phyloP scores from a whole-genome alignment of 2,888 invertebrate species.

The Kryphioiulus occultus region DNA sequence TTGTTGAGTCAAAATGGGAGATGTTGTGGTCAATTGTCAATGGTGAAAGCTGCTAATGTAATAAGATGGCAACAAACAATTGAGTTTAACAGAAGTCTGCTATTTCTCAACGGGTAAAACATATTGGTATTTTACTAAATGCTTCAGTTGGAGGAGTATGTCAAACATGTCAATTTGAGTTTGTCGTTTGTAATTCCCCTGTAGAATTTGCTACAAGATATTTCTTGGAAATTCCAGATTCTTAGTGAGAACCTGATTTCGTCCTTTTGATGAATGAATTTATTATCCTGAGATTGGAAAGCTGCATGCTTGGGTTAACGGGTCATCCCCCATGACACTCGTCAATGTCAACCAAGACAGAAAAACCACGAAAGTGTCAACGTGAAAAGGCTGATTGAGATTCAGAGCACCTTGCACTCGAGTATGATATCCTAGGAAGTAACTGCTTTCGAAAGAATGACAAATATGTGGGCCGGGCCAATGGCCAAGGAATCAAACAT shows the following conservation, averaged over 20 bases:
- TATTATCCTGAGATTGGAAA: background rate
- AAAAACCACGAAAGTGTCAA: background rate
- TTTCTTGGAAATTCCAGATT: no score
- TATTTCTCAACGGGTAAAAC: no score
- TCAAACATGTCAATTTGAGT: no score
- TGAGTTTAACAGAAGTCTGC: no score
- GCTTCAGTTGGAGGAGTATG: no score
- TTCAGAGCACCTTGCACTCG: background rate
- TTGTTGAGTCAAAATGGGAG: no score
- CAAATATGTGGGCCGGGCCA: slow-evolving; percentile 7
- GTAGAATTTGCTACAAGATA: no score
- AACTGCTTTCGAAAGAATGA: background rate
- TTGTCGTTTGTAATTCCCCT: no score
- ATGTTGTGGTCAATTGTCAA: no score
- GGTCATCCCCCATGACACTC: background rate
- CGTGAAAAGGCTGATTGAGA: background rate
- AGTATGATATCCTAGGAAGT: background rate
- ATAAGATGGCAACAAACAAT: no score
- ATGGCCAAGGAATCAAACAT: background rate
- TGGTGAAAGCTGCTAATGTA: no score
- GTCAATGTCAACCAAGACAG: background rate
- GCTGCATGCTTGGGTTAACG: background rate
- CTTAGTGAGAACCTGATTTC: background rate
- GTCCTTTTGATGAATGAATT: background rate
- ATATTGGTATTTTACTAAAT: no score